These are phyloP conservation scores for Athalia cordata DNA, from an alignment of 2,888 invertebrate species.

Conservation along the genomic window DNA sequence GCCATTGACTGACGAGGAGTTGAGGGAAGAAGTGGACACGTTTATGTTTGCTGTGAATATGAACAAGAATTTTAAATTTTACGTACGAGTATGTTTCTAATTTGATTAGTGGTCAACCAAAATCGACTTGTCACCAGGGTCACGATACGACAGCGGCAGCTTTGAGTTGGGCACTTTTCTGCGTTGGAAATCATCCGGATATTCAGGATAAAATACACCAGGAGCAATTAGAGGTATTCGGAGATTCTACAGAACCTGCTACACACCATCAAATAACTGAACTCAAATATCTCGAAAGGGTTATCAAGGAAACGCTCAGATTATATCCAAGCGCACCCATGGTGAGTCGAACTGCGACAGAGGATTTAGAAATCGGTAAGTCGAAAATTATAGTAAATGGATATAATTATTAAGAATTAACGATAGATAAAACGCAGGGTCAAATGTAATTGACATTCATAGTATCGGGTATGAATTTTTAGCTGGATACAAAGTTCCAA, in stretches of 20 bases:
- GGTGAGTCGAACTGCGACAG: conserved; percentile 72
- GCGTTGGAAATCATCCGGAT: conserved; percentile 73
- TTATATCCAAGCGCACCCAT: conserved; percentile 76
- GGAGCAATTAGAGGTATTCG: conserved; percentile 73
- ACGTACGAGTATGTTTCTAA: no score
- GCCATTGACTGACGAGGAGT: conserved; percentile 77
- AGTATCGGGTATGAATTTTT: conserved; percentile 50
- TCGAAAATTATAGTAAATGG: neutral
- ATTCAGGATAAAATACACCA: conserved; percentile 73
- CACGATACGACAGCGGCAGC: conserved; percentile 76
- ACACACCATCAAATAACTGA: conserved; percentile 67
- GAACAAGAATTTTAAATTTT: neutral
- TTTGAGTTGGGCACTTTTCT: conserved; percentile 75
- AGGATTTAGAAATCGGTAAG: conserved; percentile 73
- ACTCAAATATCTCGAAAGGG: conserved; percentile 76
- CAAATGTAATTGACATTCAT: conserved; percentile 51
- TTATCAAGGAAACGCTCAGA: conserved; percentile 77
- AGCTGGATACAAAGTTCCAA: conserved; percentile 71
- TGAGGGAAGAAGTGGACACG: conserved; percentile 83
- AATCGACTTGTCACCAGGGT: conserved; percentile 64
- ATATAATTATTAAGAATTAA: no score
- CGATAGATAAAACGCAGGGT: neutral
- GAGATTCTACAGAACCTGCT: conserved; percentile 58
- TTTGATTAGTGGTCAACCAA: no score
- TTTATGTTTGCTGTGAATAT: conserved; percentile 82